Conservation (phyloP, 2,113 vertebrate species). For the Sclerurus mexicanus region DNA sequence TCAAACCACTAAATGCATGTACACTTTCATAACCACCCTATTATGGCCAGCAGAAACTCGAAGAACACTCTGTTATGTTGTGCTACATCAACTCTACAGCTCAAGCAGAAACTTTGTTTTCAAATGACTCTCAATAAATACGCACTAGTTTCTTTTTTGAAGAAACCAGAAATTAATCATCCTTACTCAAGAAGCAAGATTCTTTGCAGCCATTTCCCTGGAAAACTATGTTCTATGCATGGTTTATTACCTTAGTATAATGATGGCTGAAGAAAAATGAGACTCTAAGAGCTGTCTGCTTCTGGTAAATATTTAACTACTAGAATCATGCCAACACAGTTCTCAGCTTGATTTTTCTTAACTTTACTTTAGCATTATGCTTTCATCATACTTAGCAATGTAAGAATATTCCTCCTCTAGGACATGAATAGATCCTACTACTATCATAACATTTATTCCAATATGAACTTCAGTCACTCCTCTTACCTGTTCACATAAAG, state of each 20-base stretch:
- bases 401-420: not conserved
- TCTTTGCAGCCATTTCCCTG: not conserved
- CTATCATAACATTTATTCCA: not conserved
- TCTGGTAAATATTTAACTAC: constrained; percentile 20
- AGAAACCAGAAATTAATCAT: not conserved
- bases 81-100: not conserved
- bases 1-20: not conserved
- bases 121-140: not conserved
- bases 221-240: not conserved
- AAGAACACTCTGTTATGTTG: not conserved
- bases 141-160: not conserved
- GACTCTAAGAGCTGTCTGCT: not conserved
- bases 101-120: not conserved
- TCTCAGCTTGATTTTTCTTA: not conserved
- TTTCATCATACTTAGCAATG: not conserved
- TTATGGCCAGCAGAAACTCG: not conserved
- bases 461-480: not conserved
- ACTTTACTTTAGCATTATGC: not conserved
- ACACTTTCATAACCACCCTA: not conserved
- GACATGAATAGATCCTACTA: not conserved
- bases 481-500: not conserved
- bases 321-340: not conserved
- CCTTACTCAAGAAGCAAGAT: not conserved
- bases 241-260: not conserved
- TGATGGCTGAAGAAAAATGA: not conserved